phyloP scores from a whole-genome alignment of 64 coral and sea anemone genomes.

The Pachyseris speciosa region DNA sequence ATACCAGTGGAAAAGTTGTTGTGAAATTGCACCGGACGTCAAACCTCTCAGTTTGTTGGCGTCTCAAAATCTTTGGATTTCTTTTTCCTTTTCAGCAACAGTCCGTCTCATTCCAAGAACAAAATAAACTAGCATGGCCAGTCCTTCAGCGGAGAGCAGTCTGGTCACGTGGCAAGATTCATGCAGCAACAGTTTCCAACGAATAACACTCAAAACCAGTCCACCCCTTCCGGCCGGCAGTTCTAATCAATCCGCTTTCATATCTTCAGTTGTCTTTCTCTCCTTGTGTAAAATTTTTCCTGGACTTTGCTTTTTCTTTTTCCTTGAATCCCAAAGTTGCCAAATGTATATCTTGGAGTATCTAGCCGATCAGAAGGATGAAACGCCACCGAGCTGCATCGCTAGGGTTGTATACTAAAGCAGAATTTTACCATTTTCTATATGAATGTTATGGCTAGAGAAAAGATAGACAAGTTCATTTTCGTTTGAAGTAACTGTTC shows the following conservation, averaged over 20 bases:
- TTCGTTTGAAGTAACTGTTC: too few species aligned
- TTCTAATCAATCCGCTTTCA: background rate
- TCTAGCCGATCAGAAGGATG: too few species aligned
- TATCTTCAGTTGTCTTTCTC: background rate
- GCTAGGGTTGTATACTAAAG: too few species aligned
- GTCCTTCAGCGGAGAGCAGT: conserved; percentile 5
- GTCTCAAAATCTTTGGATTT: background rate
- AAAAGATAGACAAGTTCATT: too few species aligned
- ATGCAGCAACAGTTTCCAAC: conserved; percentile 38
- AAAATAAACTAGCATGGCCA: conserved; percentile 48
- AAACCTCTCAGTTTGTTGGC: background rate
- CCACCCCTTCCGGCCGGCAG: conserved; percentile 22
- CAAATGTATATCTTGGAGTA: too few species aligned
- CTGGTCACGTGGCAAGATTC: conserved; percentile 14
- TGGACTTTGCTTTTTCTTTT: too few species aligned
- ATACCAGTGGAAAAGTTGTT: too few species aligned
- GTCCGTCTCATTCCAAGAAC: conserved; percentile 52
- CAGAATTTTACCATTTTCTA: too few species aligned
- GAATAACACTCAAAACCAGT: conserved; percentile 34
- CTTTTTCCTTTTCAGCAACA: conserved; percentile 42
- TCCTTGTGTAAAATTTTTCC: background rate
- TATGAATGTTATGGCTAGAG: too few species aligned
- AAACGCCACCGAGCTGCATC: too few species aligned
- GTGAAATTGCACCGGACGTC: too few species aligned
- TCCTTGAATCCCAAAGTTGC: background rate